Base-by-base conservation (phyloP, 1,140 invertebrate genomes). In the Camponotus vicinus region DNA sequence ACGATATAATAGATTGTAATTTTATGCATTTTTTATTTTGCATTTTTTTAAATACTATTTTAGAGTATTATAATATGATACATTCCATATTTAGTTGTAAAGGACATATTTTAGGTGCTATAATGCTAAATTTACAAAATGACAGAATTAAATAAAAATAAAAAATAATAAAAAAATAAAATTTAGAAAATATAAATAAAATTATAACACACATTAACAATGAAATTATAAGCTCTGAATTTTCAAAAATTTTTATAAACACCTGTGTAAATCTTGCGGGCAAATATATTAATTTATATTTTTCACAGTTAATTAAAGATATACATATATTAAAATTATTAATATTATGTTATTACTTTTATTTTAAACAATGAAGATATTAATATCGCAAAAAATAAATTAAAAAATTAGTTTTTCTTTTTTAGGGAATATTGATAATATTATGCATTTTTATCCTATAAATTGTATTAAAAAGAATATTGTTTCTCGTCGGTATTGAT, bases 401-500 rank as follows among this genome's bases (percentile, higher is more conserved):
- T 64, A 64, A 64, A 18, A 69, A 69, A 21, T 21, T 52, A 18
- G 37, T 11, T 42, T 27, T 21, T 45, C 15, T 42, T 27, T 21
- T 45, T 32, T 1, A 27, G 27, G n/a, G 1, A 40, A 66, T 27
- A 27, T 27, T 27, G 8, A 32, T 8, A 9, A 2, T 52, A 37
- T 7, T 37, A 66, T 18, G 7, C 15, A 66, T 40, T 69, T 27
- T 8, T 37, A 49, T 7, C 9, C 7, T 32, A 52, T 32, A 71
- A 32, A n/a, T 71, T 8, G 52, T 21, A 61, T 71, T 15, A 32
- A 37, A 27, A 37, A 9, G 21, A 27, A 0, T n/a, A 32, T 59
- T 42, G 15, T 52, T 52, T 52, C 15, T 59, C 40, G 21, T 34
- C 42, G 13, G n/a, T 71, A 83, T 88, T 45, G 85, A 84, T 84